These are phyloP conservation scores for Dreissena rostriformis DNA, from an alignment of 1,140 invertebrate genomes.

Conservation along the genomic window DNA sequence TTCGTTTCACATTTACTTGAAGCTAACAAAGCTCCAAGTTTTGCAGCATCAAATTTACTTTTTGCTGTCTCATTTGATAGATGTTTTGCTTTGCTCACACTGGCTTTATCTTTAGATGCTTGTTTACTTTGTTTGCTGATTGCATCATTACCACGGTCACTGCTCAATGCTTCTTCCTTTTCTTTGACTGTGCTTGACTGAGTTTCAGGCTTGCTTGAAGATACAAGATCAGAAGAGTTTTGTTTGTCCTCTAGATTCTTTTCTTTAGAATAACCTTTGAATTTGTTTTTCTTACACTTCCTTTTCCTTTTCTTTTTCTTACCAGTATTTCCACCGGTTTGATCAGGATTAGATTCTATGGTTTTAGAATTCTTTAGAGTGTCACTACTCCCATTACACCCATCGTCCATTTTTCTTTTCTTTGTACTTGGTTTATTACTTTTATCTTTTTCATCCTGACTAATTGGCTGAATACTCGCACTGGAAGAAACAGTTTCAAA, in stretches of 20 bases:
- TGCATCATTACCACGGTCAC: background rate
- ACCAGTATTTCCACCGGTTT: constrained; percentile 1
- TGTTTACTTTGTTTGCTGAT: background rate
- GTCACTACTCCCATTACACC: no score
- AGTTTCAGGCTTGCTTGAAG: background rate
- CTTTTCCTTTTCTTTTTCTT: constrained; percentile 39
- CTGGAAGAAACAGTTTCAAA: no score
- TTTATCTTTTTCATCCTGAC: no score
- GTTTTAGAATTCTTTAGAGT: no score
- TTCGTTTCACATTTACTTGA: background rate
- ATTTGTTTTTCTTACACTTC: constrained; percentile 51
- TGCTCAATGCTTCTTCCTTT: background rate
- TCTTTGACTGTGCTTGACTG: background rate
- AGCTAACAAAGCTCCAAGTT: constrained; percentile 4
- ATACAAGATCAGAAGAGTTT: background rate
- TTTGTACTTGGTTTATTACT: no score
- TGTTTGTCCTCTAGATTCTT: constrained; percentile 1
- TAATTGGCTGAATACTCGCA: no score
- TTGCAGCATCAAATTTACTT: background rate
- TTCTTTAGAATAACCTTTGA: constrained; percentile 34
- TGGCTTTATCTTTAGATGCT: background rate
- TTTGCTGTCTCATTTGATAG: no score
- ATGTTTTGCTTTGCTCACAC: background rate
- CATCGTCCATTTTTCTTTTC: no score
- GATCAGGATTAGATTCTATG: no score